Percentiles rank a stretch among this genome's conserved stretches.
Evolutionary conservation across 2,113 vertebrate genomes (phyloP).

Genomic region (Phalacrocorax aristotelis): DNA sequence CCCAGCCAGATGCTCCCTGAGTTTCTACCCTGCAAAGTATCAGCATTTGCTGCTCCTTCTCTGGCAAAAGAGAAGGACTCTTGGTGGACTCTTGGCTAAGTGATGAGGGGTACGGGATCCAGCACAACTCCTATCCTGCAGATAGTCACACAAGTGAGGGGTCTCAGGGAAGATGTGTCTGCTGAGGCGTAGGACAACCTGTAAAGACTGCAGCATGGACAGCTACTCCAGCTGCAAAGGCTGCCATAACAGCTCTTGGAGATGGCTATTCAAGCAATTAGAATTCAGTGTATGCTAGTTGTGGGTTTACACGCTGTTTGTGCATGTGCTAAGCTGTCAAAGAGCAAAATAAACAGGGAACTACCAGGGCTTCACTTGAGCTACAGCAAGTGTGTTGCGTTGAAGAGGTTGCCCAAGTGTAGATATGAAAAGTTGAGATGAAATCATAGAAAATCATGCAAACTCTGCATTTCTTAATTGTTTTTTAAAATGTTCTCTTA

Average conservation of each 20-base stretch:
- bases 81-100: rapidly evolving
- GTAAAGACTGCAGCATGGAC: background rate
- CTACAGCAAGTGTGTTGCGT: background rate
- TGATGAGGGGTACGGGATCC: background rate
- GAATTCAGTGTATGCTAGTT: background rate
- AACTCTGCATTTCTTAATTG: background rate
- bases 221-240: background rate
- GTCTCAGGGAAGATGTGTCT: background rate
- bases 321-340: background rate
- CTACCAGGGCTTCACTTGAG: background rate
- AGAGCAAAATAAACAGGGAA: background rate
- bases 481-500: background rate
- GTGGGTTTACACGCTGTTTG: background rate
- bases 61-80: background rate
- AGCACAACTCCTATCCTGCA: background rate
- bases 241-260: background rate
- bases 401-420: background rate
- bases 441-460: background rate
- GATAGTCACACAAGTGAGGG: background rate
- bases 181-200: background rate
- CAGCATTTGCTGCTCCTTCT: background rate
- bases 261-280: too few species aligned
- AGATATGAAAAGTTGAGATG: background rate
- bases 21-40: background rate
- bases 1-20: background rate